phyloP scores from a whole-genome alignment of 2,113 vertebrate genomes.

The Rhombomys opimus region DNA sequence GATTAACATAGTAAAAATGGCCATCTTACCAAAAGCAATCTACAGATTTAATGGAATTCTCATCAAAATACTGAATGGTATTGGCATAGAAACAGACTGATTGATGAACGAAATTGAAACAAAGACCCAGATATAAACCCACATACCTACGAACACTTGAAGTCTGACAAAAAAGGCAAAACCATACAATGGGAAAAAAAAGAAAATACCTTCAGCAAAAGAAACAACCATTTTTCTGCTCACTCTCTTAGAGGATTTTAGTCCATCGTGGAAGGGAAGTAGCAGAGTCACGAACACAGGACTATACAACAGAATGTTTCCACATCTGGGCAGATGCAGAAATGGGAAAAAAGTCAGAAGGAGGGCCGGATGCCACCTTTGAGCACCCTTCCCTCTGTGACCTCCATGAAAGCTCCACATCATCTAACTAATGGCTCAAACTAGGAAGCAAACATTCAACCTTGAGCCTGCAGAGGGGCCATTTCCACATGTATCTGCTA shows the following conservation, averaged over 20 bases:
- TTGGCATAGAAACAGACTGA: too few species aligned
- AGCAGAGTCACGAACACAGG: not conserved
- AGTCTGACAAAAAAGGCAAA: too few species aligned
- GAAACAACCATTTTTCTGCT: not conserved
- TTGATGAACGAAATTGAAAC: too few species aligned
- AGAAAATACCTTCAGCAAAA: not conserved
- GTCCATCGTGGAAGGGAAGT: not conserved
- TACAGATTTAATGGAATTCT: too few species aligned
- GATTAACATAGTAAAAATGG: too few species aligned
- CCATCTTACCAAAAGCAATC: too few species aligned
- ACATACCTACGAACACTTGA: too few species aligned
- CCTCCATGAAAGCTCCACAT: not conserved
- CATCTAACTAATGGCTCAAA: not conserved
- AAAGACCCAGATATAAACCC: too few species aligned
- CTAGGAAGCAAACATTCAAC: not conserved
- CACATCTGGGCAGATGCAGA: not conserved
- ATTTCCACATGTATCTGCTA: not conserved
- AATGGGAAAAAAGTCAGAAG: not conserved
- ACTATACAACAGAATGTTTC: not conserved
- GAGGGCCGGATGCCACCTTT: too few species aligned
- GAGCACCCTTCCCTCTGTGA: accelerated
- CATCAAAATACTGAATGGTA: too few species aligned
- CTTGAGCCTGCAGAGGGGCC: not conserved
- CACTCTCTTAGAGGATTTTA: not conserved
- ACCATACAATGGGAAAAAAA: too few species aligned